Conservation (phyloP, 2,113 vertebrate genomes). For the Motacilla alba region DNA sequence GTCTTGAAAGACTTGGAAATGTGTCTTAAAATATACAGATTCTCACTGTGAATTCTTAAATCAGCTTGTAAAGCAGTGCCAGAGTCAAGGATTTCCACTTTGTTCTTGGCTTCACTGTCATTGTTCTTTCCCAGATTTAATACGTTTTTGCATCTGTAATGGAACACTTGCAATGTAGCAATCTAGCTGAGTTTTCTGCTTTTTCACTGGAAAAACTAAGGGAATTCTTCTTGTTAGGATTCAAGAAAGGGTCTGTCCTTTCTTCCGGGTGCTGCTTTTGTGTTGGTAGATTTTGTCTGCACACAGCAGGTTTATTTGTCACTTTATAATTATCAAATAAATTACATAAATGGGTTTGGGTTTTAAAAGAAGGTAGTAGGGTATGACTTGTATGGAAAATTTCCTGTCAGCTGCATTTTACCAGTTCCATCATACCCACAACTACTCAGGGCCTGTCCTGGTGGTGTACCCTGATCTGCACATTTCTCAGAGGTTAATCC, state of each 20-base stretch:
- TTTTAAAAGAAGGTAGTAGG: background rate
- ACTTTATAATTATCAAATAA: background rate
- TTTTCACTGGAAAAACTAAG: background rate
- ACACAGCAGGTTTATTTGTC: background rate
- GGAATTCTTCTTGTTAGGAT: background rate
- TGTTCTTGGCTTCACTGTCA: background rate
- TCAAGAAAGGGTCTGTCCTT: background rate
- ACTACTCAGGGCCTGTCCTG: background rate
- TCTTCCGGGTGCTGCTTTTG: background rate
- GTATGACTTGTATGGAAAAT: background rate
- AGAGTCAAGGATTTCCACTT: background rate
- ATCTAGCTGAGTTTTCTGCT: background rate
- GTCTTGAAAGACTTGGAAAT: background rate
- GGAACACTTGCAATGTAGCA: background rate
- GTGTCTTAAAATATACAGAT: background rate
- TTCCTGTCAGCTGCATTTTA: background rate
- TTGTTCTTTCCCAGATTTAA: background rate
- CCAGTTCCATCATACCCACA: background rate
- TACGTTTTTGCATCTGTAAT: background rate
- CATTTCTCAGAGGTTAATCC: fast-evolving
- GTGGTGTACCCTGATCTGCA: background rate
- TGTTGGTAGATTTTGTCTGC: background rate
- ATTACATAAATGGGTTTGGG: fast-evolving
- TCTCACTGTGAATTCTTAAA: background rate
- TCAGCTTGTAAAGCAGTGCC: background rate